Evolutionary conservation across 2,113 vertebrate species (phyloP), one percentile per base, ranked within the genome.

Genomic region (Benitochromis conjunctus): DNA sequence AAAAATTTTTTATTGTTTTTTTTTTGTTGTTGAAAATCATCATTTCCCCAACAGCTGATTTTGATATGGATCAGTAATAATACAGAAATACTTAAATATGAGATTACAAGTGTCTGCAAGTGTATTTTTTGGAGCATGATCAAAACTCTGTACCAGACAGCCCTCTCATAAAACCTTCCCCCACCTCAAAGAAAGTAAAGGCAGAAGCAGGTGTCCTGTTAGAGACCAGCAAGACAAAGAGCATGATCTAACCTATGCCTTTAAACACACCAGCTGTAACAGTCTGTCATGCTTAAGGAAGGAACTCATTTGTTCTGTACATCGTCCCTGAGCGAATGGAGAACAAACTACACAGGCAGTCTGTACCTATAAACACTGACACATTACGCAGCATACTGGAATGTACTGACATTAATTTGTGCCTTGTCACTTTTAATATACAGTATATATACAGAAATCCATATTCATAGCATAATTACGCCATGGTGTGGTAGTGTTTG

Each of bases 241-340:
- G 55, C 26, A 55, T 64, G 76, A 82, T 80, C 46, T 48, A 81
- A 81, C 83, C 62, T 86, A 31, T 76, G 36, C 60, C 57, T 86
- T 71, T 69, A 86, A 55, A 84, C 51, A 53, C 31, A 38, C 24
- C 43, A 9, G 55, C 55, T 21, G 12, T 84, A 89, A 93, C 87
- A 89, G 86, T 86, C 84, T 85, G 81, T 78, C 87, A 86, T 48
- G 53, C 81, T 85, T 56, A 24, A 51, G 48, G 74, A 55, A 62
- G 16, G 41, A 89, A 79, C 56, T 60, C 12, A 91, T 88, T 83
- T 79, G 87, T 87, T 86, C 86, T 55, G 43, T 48, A 81, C 86
- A 74, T 88, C 88, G 4, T 94, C 94, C 95, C 95, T 95, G 95
- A 96, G 95, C 48, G 34, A 82, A 92, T 71, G 34, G 56, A 88